Conservation (phyloP, 2,113 vertebrate species). For the Candoia aspera region DNA sequence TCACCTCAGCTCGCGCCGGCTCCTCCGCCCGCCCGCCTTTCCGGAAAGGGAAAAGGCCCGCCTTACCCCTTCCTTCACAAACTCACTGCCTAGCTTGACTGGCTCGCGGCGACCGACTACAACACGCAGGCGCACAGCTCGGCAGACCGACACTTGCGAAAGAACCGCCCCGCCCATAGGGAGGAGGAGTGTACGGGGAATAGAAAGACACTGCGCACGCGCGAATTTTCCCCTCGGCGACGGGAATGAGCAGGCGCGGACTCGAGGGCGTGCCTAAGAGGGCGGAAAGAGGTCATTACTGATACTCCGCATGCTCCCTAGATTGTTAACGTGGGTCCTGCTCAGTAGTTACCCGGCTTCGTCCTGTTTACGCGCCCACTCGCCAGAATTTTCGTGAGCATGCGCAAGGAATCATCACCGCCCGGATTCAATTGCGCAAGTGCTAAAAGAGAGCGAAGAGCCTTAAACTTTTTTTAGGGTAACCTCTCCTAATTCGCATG, state of each 20-base stretch:
- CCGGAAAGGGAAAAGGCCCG: neutral
- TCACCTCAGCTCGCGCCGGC: neutral
- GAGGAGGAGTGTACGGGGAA: neutral
- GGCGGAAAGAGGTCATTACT: neutral
- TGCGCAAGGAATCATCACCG: neutral
- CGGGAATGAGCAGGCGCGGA: neutral
- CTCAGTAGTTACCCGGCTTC: neutral
- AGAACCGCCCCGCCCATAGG: neutral
- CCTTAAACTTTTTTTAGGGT: neutral
- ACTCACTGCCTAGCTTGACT: conserved; percentile 12
- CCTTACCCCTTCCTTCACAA: conserved; percentile 1
- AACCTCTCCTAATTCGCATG: neutral
- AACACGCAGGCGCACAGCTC: neutral
- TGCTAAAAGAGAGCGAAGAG: neutral
- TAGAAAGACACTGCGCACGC: neutral
- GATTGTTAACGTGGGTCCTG: no score
- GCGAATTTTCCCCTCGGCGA: neutral
- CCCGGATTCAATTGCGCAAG: neutral
- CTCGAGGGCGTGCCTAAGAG: neutral
- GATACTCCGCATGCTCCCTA: neutral
- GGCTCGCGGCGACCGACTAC: neutral
- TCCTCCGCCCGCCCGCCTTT: neutral
- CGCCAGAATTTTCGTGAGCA: neutral
- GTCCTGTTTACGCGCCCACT: neutral
- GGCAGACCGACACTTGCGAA: conserved; percentile 5